Conservation (phyloP, 2,113 vertebrate species). For the Sylvia atricapilla region DNA sequence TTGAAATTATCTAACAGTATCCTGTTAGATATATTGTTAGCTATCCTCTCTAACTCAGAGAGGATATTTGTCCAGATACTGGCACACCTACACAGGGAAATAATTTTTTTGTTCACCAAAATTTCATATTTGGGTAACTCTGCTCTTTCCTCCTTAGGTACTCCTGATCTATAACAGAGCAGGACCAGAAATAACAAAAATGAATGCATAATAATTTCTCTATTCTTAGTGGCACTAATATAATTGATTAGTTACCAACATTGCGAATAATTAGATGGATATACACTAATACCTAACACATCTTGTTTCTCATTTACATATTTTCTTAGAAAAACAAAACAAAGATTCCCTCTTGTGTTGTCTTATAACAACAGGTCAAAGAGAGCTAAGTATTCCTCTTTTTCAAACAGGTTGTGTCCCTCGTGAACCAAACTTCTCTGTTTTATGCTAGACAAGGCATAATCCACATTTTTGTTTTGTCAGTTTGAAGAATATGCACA, state of each 20-base stretch:
- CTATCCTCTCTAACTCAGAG: not conserved
- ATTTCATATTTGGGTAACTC: not conserved
- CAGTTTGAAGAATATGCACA: not conserved
- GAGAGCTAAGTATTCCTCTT: not conserved
- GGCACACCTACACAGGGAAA: not conserved
- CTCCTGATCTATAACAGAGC: not conserved
- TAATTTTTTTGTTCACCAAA: not conserved
- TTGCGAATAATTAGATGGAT: conserved; percentile 23
- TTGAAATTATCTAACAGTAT: not conserved
- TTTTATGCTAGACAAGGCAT: not conserved
- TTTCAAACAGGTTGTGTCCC: not conserved
- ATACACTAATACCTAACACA: not conserved
- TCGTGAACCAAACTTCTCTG: not conserved
- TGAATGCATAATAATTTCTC: not conserved
- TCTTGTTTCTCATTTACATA: not conserved
- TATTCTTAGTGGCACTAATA: conserved; percentile 4
- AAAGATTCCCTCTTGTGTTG: not conserved
- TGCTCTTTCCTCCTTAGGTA: not conserved
- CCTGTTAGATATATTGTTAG: not conserved
- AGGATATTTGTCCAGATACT: not conserved
- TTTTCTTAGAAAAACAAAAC: not conserved
- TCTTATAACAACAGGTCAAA: not conserved
- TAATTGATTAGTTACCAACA: conserved; percentile 14
- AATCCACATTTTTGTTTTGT: not conserved
- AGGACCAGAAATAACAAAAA: not conserved